Percentiles rank a stretch among this genome's conserved stretches.
phyloP scores from a whole-genome alignment of 2,113 vertebrate species.

The Ciconia stormi region DNA sequence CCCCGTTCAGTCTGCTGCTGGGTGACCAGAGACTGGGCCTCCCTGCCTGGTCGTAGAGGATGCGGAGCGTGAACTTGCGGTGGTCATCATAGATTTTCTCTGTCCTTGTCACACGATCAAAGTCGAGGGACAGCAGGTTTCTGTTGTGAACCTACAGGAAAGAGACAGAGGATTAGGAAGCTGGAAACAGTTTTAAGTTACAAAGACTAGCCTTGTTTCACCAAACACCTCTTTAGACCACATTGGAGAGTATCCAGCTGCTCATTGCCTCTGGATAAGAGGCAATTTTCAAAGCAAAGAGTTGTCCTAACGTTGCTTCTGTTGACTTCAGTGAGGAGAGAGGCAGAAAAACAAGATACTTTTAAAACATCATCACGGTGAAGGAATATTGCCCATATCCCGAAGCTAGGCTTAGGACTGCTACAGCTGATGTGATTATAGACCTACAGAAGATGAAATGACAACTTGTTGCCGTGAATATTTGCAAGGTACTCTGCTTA shows the following conservation, averaged over 20 bases:
- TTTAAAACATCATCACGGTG: not conserved
- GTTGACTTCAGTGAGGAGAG: not conserved
- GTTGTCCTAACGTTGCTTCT: not conserved
- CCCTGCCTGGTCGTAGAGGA: constrained; percentile 92
- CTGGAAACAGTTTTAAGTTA: not conserved
- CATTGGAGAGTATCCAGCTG: not conserved
- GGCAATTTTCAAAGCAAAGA: not conserved
- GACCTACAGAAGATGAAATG: not conserved
- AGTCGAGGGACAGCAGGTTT: constrained; percentile 94
- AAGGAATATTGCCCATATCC: not conserved
- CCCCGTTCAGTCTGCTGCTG: constrained; percentile 92
- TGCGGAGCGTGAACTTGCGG: constrained; percentile 94
- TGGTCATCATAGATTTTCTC: constrained; percentile 99
- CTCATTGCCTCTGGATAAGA: not conserved
- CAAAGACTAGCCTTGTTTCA: not conserved
- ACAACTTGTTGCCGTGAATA: not conserved
- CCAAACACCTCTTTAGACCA: not conserved
- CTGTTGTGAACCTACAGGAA: constrained; percentile 90
- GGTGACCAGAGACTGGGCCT: constrained; percentile 96
- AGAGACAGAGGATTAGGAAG: not conserved
- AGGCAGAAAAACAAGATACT: not conserved
- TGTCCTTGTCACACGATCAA: constrained; percentile 96
- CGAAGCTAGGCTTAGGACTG: not conserved
- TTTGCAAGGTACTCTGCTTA: not conserved
- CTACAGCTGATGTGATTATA: not conserved